Base-by-base conservation (phyloP, 2,888 invertebrate genomes). In the Caenorhabditis japonica region DNA sequence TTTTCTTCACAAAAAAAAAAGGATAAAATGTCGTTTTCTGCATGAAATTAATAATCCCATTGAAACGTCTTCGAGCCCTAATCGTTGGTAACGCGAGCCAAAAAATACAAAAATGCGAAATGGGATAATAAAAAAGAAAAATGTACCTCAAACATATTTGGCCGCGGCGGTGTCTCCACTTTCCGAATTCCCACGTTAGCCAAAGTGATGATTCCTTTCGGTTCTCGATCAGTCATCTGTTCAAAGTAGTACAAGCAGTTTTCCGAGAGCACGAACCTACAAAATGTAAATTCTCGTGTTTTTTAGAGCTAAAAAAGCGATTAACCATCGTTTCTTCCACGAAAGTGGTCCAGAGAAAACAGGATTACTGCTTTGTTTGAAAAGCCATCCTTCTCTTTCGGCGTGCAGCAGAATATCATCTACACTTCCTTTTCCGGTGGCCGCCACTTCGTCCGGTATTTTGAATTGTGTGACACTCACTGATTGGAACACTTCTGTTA, bases 241-340 rank as follows among this genome's bases (percentile, higher is more conserved):
- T 80, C 82, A 23, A 82, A 82, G 43, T 82, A 82, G 61, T 80
- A 82, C 15, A 82, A 66, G 38, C 82, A 80, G 25, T 62, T 73
- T 19, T 82, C 82, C 27, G 75, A 71, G 2, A 82, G 49, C 4
- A 82, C 77, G 46, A 82, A 82, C 82, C 80, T 80, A n/a, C 8
- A 61, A n/a, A n/a, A n/a, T n/a, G n/a, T n/a, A n/a, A n/a, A n/a
- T n/a, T n/a, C n/a, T n/a, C n/a, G n/a, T n/a, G n/a, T n/a, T n/a
- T n/a, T n/a, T n/a, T n/a, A n/a, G n/a, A n/a, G n/a, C n/a, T n/a
- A n/a, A n/a, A n/a, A n/a, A n/a, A n/a, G n/a, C n/a, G n/a, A n/a
- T n/a, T n/a, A n/a, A 80, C 80, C 82, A 82, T 61, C 82, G 44
- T 39, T 77, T 58, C 46, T 82, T 82, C 82, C 82, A 82, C 8